phyloP scores from a whole-genome alignment of 2,888 invertebrate species.

The Acleris laterana region DNA sequence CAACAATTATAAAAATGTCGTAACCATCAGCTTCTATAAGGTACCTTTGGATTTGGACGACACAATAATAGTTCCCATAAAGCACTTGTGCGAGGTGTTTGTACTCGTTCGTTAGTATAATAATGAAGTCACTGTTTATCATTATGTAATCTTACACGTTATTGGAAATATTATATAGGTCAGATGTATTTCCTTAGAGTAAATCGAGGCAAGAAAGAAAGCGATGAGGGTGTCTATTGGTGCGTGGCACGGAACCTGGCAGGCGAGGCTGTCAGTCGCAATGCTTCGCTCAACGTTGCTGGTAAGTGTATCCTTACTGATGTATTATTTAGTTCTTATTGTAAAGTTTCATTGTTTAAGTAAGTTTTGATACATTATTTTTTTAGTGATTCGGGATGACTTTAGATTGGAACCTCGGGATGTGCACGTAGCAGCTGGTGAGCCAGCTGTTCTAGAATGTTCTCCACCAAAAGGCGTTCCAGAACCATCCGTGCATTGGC shows the following conservation, averaged over 20 bases:
- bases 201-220: constrained; percentile 96
- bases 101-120: constrained; percentile 9
- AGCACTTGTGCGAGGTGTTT: too few relatives aligned
- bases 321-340: neutral
- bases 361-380: neutral
- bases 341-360: constrained; percentile 13
- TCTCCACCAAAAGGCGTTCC: constrained; percentile 97
- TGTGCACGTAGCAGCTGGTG: constrained; percentile 96
- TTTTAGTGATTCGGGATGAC: constrained; percentile 96
- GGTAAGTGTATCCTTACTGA: constrained; percentile 82
- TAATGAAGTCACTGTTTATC: constrained; percentile 5
- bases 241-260: constrained; percentile 96
- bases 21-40: too few relatives aligned
- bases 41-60: too few relatives aligned
- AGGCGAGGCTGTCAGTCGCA: constrained; percentile 94
- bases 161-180: constrained; percentile 19
- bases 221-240: constrained; percentile 98
- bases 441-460: constrained; percentile 96
- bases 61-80: too few relatives aligned
- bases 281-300: constrained; percentile 97
- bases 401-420: constrained; percentile 96
- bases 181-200: constrained; percentile 81
- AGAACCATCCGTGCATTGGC: constrained; percentile 96
- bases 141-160: neutral
- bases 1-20: too few relatives aligned